Evolutionary conservation across 2,888 invertebrate genomes (phyloP).

Genomic region (Nymphalis urticae): DNA sequence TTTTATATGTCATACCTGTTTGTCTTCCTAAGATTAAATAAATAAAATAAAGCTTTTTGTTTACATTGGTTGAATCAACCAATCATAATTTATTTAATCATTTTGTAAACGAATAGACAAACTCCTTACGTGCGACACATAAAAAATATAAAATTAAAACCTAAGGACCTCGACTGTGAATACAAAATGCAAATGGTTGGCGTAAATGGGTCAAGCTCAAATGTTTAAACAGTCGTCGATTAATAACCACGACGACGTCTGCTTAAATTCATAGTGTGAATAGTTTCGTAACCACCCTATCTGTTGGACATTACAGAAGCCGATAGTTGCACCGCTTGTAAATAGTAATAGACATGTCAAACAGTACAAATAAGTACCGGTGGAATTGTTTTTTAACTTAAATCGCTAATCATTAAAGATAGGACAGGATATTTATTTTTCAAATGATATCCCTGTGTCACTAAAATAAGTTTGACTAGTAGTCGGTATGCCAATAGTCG

Average conservation of each 20-base stretch:
- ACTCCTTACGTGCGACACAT: conserved; percentile 22
- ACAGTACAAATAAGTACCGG: neutral
- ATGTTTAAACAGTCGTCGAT: conserved; percentile 35
- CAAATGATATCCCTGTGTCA: no score
- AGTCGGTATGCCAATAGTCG: no score
- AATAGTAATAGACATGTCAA: conserved; percentile 28
- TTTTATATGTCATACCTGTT: no score
- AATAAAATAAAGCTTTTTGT: no score
- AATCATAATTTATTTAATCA: no score
- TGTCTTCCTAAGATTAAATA: no score
- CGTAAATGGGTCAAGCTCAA: conserved; percentile 50
- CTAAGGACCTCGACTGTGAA: conserved; percentile 13
- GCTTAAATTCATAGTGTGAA: conserved; percentile 48
- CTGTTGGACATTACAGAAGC: conserved; percentile 42
- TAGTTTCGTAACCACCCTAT: conserved; percentile 44
- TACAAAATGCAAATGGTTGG: conserved; percentile 28
- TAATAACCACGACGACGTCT: conserved; percentile 40
- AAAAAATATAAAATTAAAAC: conserved; percentile 16
- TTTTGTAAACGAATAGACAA: neutral
- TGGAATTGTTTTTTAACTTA: no score
- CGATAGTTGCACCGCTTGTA: conserved; percentile 31
- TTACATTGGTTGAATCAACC: no score
- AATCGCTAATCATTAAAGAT: no score
- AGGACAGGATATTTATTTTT: no score
- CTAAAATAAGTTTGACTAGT: no score